A percentile compares a stretch with the other conserved stretches of the same genome.
Conservation (phyloP, 2,888 invertebrate genomes). For the Altica lythri region DNA sequence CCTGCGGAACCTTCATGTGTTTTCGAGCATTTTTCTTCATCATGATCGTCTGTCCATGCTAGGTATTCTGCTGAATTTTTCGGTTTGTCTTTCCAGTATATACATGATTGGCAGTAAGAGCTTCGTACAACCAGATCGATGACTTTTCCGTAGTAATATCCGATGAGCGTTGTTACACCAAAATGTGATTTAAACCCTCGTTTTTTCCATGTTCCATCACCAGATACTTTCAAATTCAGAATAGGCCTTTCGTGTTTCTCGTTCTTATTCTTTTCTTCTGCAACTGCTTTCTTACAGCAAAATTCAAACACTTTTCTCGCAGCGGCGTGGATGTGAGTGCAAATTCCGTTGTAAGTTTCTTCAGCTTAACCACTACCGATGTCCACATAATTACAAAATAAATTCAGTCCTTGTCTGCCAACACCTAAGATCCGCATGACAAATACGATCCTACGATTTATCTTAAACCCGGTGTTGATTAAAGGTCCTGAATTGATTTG, state of each 20-base stretch:
- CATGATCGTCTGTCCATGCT: constrained; percentile 7
- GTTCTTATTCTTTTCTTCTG: background rate
- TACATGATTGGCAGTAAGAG: constrained; percentile 13
- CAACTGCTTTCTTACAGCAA: background rate
- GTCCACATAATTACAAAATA: no score
- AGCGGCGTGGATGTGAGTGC: no score
- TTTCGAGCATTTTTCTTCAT: constrained; percentile 4
- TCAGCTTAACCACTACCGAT: no score
- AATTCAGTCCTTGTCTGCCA: no score
- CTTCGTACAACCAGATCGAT: constrained; percentile 33
- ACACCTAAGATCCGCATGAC: no score
- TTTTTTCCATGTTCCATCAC: constrained; percentile 38
- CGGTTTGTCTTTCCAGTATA: background rate
- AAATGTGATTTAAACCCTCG: constrained; percentile 39
- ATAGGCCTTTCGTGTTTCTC: background rate
- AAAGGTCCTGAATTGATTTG: no score
- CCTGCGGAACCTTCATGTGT: constrained; percentile 29
- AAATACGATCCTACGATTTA: no score
- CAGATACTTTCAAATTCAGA: constrained; percentile 29
- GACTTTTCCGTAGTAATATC: constrained; percentile 38
- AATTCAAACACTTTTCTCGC: no score
- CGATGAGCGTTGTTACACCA: constrained; percentile 40
- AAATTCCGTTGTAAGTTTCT: no score
- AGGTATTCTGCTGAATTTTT: background rate
- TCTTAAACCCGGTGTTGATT: no score